These are phyloP conservation scores for Pholis gunnellus DNA, from an alignment of 2,113 vertebrate genomes.

Conservation along the genomic window DNA sequence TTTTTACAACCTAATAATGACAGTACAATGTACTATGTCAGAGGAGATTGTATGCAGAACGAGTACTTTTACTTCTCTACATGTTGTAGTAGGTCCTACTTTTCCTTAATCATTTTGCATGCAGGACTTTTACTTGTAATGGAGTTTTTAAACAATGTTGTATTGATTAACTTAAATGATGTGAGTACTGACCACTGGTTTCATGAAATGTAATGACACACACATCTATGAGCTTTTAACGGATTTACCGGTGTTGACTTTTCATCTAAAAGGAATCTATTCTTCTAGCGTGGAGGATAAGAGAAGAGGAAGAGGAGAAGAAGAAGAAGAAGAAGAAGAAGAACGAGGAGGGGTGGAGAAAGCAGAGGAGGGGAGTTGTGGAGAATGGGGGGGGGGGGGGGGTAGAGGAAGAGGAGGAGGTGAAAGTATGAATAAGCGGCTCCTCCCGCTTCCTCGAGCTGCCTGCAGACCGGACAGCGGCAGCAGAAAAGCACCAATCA, in stretches of 20 bases:
- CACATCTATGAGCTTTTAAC: conserved; percentile 16
- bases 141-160: background rate
- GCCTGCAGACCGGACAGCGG: conserved; percentile 43
- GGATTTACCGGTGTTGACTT: conserved; percentile 65
- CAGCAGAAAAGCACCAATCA: conserved; percentile 22
- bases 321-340: background rate
- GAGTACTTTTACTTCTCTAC: background rate
- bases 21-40: too few relatives aligned
- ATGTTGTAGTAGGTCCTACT: background rate
- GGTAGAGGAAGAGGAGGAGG: background rate
- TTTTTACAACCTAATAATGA: too few relatives aligned
- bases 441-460: conserved; percentile 62
- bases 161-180: background rate
- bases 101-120: background rate
- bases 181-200: background rate
- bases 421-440: conserved; percentile 14
- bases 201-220: background rate
- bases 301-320: background rate
- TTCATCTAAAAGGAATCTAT: conserved; percentile 74
- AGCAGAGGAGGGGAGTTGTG: background rate
- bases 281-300: conserved; percentile 30
- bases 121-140: background rate
- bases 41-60: too few relatives aligned
- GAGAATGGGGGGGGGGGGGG: background rate
- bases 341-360: background rate